phyloP scores from a whole-genome alignment of 2,113 vertebrate species.

The Pavo muticus region DNA sequence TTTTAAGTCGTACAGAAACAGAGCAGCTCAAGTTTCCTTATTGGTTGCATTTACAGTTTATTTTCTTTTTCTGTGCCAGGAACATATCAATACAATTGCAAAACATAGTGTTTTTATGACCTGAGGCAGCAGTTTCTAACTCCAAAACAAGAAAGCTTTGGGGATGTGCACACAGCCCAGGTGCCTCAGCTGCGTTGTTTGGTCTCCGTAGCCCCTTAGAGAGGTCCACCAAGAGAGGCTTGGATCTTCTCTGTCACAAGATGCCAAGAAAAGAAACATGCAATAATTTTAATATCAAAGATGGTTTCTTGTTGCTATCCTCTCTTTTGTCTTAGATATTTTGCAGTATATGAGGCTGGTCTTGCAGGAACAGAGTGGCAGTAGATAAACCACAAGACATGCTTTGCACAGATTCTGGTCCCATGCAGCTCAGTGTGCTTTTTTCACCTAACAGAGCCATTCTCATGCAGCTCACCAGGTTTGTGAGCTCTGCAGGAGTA shows the following conservation, averaged over 20 bases:
- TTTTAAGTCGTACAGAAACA: constrained; percentile 48
- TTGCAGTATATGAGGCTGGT: background rate
- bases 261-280: background rate
- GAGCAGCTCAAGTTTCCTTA: constrained; percentile 32
- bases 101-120: constrained; percentile 18
- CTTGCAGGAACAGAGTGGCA: background rate
- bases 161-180: background rate
- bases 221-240: background rate
- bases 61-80: constrained; percentile 41
- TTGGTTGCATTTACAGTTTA: constrained; percentile 40
- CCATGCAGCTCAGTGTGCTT: background rate
- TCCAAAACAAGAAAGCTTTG: constrained; percentile 34
- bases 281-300: constrained; percentile 26
- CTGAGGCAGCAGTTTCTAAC: constrained; percentile 31
- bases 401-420: background rate
- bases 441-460: background rate
- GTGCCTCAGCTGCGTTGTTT: background rate
- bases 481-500: background rate
- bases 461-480: background rate
- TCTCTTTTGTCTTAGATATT: constrained; percentile 56
- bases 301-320: constrained; percentile 20
- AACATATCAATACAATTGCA: constrained; percentile 53
- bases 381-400: background rate
- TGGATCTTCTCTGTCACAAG: constrained; percentile 13
- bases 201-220: background rate